These are phyloP conservation scores for Lithobates sylvaticus DNA, from an alignment of 2,797 vertebrate genomes.

Conservation along the genomic window DNA sequence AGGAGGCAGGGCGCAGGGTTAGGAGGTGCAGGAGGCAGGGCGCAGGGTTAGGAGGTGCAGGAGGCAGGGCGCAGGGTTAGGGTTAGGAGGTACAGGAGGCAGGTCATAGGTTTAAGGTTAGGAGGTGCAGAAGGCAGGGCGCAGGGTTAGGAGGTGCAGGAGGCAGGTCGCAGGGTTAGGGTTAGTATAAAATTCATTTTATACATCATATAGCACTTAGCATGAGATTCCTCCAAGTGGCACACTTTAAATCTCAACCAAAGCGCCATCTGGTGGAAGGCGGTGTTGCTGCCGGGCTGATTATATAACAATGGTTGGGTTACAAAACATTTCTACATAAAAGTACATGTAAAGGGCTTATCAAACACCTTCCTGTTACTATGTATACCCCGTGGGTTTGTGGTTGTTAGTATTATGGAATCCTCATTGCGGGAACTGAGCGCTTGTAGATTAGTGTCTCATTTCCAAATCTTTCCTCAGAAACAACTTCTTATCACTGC, in stretches of 20 bases:
- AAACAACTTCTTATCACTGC: neutral
- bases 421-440: neutral
- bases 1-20: too few species aligned
- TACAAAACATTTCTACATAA: neutral
- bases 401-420: neutral
- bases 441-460: neutral
- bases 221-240: too few species aligned
- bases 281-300: neutral
- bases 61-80: too few species aligned
- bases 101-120: too few species aligned
- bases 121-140: too few species aligned
- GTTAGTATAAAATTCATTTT: too few species aligned
- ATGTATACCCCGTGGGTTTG: neutral
- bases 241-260: neutral
- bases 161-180: too few species aligned
- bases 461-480: neutral
- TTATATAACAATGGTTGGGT: neutral
- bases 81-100: too few species aligned
- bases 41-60: too few species aligned
- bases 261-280: conserved; percentile 23
- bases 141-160: too few species aligned
- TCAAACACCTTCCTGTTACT: neutral
- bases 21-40: too few species aligned
- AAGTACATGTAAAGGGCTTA: neutral
- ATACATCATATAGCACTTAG: too few species aligned